Evolutionary conservation across 2,797 vertebrate species (phyloP).

Genomic region (Diplodus sargus): DNA sequence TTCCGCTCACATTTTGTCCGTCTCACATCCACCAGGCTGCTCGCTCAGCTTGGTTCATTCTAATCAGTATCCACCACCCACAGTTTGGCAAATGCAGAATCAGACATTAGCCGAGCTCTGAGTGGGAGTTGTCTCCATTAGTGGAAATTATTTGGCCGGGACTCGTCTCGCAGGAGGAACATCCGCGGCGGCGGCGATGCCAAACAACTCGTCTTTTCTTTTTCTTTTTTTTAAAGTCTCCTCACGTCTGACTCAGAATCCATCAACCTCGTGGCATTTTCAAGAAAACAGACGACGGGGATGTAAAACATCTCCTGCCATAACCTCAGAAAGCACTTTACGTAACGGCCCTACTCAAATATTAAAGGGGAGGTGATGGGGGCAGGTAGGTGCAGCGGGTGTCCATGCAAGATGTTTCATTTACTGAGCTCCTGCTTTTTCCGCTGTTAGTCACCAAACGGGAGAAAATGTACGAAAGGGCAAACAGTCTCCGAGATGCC

Average conservation of each 20-base stretch:
- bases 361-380: conserved; percentile 44
- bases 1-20: conserved; percentile 18
- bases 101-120: conserved; percentile 59
- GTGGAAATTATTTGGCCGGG: conserved; percentile 70
- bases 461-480: conserved; percentile 13
- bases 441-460: conserved; percentile 42
- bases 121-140: conserved; percentile 74
- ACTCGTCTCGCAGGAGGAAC: conserved; percentile 48
- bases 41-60: conserved; percentile 53
- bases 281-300: conserved; percentile 32
- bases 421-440: conserved; percentile 12
- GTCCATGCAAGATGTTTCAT: conserved; percentile 13
- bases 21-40: conserved; percentile 42
- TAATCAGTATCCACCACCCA: conserved; percentile 54
- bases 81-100: conserved; percentile 60
- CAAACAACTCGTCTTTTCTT: conserved; percentile 18
- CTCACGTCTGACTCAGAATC: conserved; percentile 51
- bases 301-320: conserved; percentile 55
- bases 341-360: conserved; percentile 45
- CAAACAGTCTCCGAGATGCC: not conserved
- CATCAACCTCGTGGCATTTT: conserved; percentile 57
- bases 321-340: conserved; percentile 55
- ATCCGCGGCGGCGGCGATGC: conserved; percentile 33
- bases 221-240: conserved; percentile 6
- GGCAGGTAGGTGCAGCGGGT: conserved; percentile 39